Conservation (phyloP, 2,113 vertebrate species). For the Nibea albiflora region DNA sequence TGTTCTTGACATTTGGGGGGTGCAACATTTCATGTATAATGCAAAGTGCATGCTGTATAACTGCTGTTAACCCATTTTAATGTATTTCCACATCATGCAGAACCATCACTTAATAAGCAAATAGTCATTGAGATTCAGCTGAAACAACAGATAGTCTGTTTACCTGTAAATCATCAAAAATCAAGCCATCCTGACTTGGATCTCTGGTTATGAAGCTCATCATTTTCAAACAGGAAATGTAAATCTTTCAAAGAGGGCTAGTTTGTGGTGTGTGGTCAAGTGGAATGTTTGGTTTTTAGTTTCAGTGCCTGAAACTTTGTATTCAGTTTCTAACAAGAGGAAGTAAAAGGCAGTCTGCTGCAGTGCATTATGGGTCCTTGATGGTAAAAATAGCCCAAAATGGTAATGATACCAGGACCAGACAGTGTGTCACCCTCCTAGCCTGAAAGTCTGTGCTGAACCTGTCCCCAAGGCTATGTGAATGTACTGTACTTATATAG, state of each 20-base stretch:
- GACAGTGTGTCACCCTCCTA: too few species aligned
- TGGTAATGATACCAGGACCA: too few species aligned
- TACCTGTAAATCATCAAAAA: background rate
- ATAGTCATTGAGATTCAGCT: background rate
- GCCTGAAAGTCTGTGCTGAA: too few species aligned
- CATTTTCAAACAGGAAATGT: background rate
- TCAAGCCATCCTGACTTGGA: background rate
- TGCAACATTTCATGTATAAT: background rate
- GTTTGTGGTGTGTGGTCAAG: background rate
- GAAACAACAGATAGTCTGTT: background rate
- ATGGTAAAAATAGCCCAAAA: background rate
- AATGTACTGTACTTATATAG: too few species aligned
- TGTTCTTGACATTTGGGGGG: too few species aligned
- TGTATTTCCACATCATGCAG: background rate
- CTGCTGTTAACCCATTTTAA: background rate
- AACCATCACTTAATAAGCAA: background rate
- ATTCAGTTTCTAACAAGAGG: constrained; percentile 24
- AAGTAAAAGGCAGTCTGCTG: constrained; percentile 22
- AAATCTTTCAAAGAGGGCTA: background rate
- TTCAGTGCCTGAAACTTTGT: constrained; percentile 17
- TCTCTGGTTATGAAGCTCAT: background rate
- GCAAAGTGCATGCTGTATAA: background rate
- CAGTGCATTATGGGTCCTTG: constrained; percentile 1
- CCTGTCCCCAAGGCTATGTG: too few species aligned
- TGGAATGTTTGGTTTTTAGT: constrained; percentile 9